Evolutionary conservation across 2,113 vertebrate genomes (phyloP), one percentile per base, ranked within the genome.

Genomic region (Plotosus lineatus): DNA sequence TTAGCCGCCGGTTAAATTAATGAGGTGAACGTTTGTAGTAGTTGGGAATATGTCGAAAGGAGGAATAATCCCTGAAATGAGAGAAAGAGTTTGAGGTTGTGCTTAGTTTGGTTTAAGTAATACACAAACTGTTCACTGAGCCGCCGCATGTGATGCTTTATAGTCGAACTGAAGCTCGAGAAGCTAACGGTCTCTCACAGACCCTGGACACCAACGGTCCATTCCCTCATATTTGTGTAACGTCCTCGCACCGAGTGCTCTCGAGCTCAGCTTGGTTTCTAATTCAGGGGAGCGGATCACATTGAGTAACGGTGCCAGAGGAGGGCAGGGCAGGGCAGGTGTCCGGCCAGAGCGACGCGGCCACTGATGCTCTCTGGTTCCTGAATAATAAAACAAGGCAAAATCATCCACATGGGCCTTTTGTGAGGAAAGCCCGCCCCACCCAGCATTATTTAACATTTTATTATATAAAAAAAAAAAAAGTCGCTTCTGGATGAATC

Each of bases 401-500:
- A 86, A 88, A 89, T 88, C 91, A 90, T 91, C 91, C 90, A 91
- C 90, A 90, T 90, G 83, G 90, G 92, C 92, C 93, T 93, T n/a
- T 94, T 94, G 92, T 94, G 90, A 90, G 88, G 89, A 78, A 78
- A 83, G 87, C 86, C 71, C 85, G 89, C 89, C 91, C 92, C 92
- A 88, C 51, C 90, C 86, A 81, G 89, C 68, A 79, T 82, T 51
- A 51, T 51, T 73, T 73, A 51, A 33, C 69, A 50, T 31, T 71
- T 68, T 71, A 48, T 31, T 71, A 50, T 26, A 44, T 23, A 40
- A 44, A 68, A 33, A 31, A 58, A 0, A 63, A 5, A 44, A 50
- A 36, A 26, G 23, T 9, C 44, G 19, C 23, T 6, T 10, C 50
- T 28, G 44, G 3, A 33, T 73, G n/a, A 28, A 9, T 10, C 8